Base-by-base conservation (phyloP, 2,113 vertebrate species). In the Stegastes partitus region DNA sequence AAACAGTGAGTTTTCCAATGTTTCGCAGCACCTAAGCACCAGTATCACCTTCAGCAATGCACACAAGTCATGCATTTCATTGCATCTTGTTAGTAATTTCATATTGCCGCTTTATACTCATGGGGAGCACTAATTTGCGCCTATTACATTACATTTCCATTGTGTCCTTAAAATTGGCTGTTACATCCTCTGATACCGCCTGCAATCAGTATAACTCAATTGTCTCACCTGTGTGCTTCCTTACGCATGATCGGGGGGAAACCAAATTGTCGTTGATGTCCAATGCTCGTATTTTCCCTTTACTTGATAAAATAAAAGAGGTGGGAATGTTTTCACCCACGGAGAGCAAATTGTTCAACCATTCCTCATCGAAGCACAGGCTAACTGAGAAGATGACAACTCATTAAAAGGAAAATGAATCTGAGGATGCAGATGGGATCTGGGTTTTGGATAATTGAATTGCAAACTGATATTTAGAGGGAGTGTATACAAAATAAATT, bases 1-100 rank as follows among this genome's bases (percentile, higher is more conserved):
- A 88, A 99, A 99, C 94, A 98, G 98, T 99, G 94, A 98, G 98
- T 91, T 37, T 18, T 7, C 18, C 45, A 21, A 31, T 21, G 26
- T 73, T 66, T 23, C 19, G 14, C 51, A 15, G 42, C n/a, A 21
- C n/a, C 12, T 10, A 19, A 14, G 45, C n/a, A 28, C 28, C 62
- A 71, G 12, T 28, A 2, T 58, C 69, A 14, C 47, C 22, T 6
- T 51, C 49, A 53, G 19, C 63, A 59, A 25, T 2, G n/a, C 74
- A 64, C 18, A 26, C 26, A 50, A 58, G 18, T 19, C 3, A 42
- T 18, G 25, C 64, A 37, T 71, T 69, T 54, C 26, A 23, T 68
- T 61, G n/a, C 25, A 67, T 51, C 19, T 79, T 59, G 44, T 65
- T 37, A 21, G 68, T 57, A 25, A 76, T 82, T 79, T 50, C 19